These are phyloP conservation scores for Ommatoiulus sabulosus DNA, from an alignment of 2,888 invertebrate species.

Conservation along the genomic window DNA sequence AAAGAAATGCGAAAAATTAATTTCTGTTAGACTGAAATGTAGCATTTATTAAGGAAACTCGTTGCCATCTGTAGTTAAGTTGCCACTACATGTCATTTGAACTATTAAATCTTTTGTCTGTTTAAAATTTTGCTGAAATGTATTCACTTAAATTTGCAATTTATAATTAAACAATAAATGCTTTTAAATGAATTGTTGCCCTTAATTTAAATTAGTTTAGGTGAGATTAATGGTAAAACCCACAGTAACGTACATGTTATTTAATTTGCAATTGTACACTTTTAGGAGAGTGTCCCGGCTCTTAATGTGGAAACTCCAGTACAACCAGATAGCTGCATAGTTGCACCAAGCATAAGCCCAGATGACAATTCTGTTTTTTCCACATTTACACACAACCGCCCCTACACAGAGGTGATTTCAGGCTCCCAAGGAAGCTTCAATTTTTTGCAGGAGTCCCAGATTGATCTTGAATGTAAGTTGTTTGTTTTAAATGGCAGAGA, in stretches of 20 bases:
- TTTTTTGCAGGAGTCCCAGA: constrained; percentile 82
- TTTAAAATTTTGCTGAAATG: background rate
- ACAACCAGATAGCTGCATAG: background rate
- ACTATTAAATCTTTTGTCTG: background rate
- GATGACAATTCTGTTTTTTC: constrained; percentile 56
- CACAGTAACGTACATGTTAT: background rate
- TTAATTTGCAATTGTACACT: background rate
- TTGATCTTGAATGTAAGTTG: constrained; percentile 76
- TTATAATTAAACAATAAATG: background rate
- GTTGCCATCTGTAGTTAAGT: background rate
- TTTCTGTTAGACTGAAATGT: background rate
- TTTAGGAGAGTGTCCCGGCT: background rate
- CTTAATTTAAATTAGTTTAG: background rate
- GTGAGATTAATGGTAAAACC: too few species aligned
- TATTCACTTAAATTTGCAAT: background rate
- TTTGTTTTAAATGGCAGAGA: background rate
- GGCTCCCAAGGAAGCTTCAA: constrained; percentile 66
- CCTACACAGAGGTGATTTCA: constrained; percentile 62
- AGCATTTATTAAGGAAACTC: background rate
- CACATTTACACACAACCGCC: constrained; percentile 56
- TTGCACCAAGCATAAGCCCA: background rate
- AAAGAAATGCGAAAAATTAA: too few species aligned
- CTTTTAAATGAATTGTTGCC: background rate
- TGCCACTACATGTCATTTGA: background rate
- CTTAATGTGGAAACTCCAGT: background rate